These are phyloP conservation scores for Drosophila pseudoananassae DNA, from an alignment of 1,140 invertebrate species.

Conservation along the genomic window DNA sequence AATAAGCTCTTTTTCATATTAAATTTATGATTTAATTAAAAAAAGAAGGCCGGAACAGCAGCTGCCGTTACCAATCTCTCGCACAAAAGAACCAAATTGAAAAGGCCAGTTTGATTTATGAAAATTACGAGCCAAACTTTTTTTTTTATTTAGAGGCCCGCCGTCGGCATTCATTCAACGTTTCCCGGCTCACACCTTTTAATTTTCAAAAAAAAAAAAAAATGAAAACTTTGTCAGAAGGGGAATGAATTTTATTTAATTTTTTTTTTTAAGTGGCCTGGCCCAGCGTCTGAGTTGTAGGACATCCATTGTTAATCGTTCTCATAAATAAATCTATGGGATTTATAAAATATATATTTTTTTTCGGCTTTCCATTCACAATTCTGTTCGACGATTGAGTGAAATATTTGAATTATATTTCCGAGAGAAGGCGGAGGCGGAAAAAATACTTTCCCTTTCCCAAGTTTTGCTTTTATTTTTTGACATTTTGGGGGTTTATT, in stretches of 20 bases:
- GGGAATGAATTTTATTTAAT: conserved; percentile 14
- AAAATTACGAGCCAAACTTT: conserved; percentile 63
- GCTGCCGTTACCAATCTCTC: conserved; percentile 11
- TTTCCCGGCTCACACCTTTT: conserved; percentile 46
- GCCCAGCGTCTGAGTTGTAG: conserved; percentile 22
- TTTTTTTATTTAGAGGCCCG: background rate
- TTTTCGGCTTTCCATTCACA: conserved; percentile 52
- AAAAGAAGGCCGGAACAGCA: conserved; percentile 26
- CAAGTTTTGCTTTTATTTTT: conserved; percentile 3
- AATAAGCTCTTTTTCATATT: conserved; percentile 27
- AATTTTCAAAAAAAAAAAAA: background rate
- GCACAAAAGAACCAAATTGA: conserved; percentile 58
- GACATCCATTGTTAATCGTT: conserved; percentile 64
- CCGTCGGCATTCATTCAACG: background rate
- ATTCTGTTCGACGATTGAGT: conserved; percentile 49
- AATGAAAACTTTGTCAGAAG: background rate
- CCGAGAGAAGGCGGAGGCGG: background rate
- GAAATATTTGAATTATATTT: conserved; percentile 68
- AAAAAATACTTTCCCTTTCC: conserved; percentile 28
- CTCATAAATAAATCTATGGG: conserved; percentile 68
- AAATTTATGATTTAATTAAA: conserved; percentile 81
- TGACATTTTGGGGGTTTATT: conserved; percentile 15
- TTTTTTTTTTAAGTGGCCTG: conserved; percentile 45
- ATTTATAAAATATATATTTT: background rate
- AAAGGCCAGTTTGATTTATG: conserved; percentile 76